phyloP scores from a whole-genome alignment of 2,797 vertebrate species.

The Centropyge bicolor region DNA sequence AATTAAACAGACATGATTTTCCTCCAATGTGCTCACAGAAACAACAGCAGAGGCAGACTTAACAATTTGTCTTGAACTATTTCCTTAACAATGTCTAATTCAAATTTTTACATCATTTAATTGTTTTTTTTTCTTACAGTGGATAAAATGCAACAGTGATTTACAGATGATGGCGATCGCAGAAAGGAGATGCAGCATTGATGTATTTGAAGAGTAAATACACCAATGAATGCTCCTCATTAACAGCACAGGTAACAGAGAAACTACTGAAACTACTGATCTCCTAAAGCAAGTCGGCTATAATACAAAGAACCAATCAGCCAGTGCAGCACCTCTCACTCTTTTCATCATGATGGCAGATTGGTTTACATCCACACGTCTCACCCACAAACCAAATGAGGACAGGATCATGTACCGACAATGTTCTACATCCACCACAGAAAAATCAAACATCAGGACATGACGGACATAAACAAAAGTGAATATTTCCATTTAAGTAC shows the following conservation, averaged over 20 bases:
- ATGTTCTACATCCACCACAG: constrained; percentile 62
- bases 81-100: constrained; percentile 13
- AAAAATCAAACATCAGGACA: constrained; percentile 73
- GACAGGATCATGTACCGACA: constrained; percentile 65
- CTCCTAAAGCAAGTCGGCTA: not conserved
- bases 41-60: constrained; percentile 16
- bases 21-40: constrained; percentile 33
- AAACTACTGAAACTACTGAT: constrained; percentile 24
- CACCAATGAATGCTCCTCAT: constrained; percentile 41
- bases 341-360: constrained; percentile 11
- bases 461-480: constrained; percentile 82
- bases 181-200: constrained; percentile 40
- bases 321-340: constrained; percentile 13
- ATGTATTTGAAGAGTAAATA: constrained; percentile 37
- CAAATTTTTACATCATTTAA: not conserved
- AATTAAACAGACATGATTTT: not conserved
- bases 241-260: constrained; percentile 17
- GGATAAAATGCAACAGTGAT: constrained; percentile 38
- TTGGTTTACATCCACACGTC: constrained; percentile 51
- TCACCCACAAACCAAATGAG: constrained; percentile 65
- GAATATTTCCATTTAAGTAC: constrained; percentile 88
- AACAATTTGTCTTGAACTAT: constrained; percentile 3
- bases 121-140: constrained; percentile 10
- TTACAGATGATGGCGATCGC: constrained; percentile 55
- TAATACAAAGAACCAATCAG: constrained; percentile 23